Conservation (phyloP, 2,797 vertebrate species). For the Phrynocephalus forsythii region DNA sequence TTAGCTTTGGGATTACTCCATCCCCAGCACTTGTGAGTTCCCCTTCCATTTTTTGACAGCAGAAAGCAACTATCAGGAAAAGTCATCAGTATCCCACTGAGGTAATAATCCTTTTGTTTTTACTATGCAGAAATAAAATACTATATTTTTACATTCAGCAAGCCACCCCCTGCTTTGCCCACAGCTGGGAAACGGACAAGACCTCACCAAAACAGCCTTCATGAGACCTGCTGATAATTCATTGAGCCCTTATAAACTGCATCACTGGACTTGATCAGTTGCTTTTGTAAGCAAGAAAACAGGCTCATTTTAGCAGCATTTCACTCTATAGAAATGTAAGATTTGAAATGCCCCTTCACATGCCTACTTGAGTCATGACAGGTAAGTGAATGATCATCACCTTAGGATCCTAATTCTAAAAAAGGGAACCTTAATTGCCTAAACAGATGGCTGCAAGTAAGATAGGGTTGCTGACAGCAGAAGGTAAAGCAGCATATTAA, state of each 20-base stretch:
- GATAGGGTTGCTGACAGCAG: background rate
- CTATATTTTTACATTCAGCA: background rate
- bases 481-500: background rate
- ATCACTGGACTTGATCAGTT: background rate
- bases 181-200: background rate
- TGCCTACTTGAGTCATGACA: background rate
- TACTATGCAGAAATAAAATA: background rate
- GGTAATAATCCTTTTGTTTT: background rate
- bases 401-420: background rate
- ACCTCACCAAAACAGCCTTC: background rate
- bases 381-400: background rate
- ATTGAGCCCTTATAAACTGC: background rate
- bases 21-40: background rate
- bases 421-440: background rate
- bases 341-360: background rate
- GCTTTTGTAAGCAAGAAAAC: background rate
- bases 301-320: background rate
- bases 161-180: background rate
- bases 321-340: background rate
- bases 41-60: background rate
- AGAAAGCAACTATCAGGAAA: background rate
- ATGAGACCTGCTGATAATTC: background rate
- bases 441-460: conserved; percentile 1
- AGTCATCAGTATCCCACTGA: background rate
- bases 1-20: background rate